These are phyloP conservation scores for Remorina albescens DNA, from an alignment of 2,797 vertebrate species.

Conservation along the genomic window DNA sequence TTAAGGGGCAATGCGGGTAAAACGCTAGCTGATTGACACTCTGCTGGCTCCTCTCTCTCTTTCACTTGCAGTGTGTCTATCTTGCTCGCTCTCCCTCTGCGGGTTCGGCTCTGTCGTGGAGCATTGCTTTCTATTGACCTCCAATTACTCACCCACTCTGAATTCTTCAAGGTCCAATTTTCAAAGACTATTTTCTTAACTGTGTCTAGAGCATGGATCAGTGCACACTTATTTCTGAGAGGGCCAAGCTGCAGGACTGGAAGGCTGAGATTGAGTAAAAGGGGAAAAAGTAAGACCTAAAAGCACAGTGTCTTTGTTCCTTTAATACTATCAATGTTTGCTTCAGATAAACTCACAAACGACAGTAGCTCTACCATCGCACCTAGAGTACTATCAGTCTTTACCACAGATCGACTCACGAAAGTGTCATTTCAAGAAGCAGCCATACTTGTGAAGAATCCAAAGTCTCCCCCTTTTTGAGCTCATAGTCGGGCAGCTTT, in stretches of 20 bases:
- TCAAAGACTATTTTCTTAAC: conserved; percentile 78
- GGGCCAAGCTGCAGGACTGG: conserved; percentile 49
- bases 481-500: conserved; percentile 50
- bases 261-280: conserved; percentile 42
- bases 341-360: conserved; percentile 71
- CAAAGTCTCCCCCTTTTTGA: conserved; percentile 56
- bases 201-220: conserved; percentile 70
- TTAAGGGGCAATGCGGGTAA: conserved; percentile 84
- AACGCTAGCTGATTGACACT: conserved; percentile 83
- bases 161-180: conserved; percentile 82
- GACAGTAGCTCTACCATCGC: conserved; percentile 51
- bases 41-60: conserved; percentile 63
- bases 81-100: conserved; percentile 49
- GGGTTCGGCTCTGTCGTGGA: conserved; percentile 74
- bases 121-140: conserved; percentile 82
- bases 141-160: conserved; percentile 79
- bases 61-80: conserved; percentile 25
- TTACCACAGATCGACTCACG: conserved; percentile 66
- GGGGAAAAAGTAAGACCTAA: conserved; percentile 33
- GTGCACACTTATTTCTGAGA: conserved; percentile 68
- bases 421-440: conserved; percentile 68
- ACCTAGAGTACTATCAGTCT: conserved; percentile 55
- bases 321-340: conserved; percentile 73
- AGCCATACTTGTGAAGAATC: conserved; percentile 62
- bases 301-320: conserved; percentile 50